Evolutionary conservation across 2,888 invertebrate species (phyloP).

Genomic region (Pterostichus madidus): DNA sequence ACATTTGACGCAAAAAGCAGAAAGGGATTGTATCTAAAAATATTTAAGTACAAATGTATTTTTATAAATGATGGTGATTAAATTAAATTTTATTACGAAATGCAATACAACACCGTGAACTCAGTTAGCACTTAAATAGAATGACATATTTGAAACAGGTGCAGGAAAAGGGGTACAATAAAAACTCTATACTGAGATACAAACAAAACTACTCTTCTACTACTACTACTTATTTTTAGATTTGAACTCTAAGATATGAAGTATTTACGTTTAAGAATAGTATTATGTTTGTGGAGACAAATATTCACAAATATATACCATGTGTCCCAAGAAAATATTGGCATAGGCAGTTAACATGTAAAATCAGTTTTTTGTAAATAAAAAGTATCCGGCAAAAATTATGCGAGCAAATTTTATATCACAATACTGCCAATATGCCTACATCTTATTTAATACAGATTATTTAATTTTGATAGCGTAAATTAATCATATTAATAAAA

Average conservation of each 20-base stretch:
- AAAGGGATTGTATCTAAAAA: neutral
- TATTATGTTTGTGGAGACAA: neutral
- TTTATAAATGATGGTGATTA: neutral
- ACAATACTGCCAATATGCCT: too few relatives aligned
- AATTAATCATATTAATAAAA: too few relatives aligned
- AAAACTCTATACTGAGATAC: slow-evolving; percentile 17
- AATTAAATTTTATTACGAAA: neutral
- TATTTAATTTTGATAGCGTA: too few relatives aligned
- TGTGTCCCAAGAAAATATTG: too few relatives aligned
- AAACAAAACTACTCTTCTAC: slow-evolving; percentile 25
- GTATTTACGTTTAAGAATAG: neutral
- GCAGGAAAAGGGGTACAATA: slow-evolving; percentile 8
- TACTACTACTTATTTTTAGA: slow-evolving; percentile 12
- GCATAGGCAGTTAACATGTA: too few relatives aligned
- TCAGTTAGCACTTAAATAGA: neutral
- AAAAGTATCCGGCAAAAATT: too few relatives aligned
- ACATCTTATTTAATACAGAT: too few relatives aligned
- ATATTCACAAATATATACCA: slow-evolving; percentile 1
- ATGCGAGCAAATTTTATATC: too few relatives aligned
- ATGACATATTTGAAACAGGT: slow-evolving; percentile 26
- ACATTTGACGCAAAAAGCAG: neutral
- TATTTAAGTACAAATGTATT: neutral
- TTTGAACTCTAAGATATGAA: neutral
- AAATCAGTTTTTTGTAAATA: too few relatives aligned
- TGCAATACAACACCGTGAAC: neutral